phyloP scores from a whole-genome alignment of 2,797 vertebrate genomes.

The Pteronotus mesoamericanus region DNA sequence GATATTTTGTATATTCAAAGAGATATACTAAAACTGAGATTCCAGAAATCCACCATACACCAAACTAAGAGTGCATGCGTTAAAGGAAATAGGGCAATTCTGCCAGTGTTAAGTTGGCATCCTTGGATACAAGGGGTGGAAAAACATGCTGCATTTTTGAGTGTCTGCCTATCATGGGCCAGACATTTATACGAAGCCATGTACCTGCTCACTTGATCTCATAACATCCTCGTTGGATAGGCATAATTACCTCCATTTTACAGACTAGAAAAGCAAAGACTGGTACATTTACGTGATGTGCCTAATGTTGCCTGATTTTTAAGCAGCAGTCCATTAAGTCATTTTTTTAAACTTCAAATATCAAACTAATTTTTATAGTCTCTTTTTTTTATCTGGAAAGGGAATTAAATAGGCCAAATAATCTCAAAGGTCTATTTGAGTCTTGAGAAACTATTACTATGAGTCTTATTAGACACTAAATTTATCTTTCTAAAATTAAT shows the following conservation, averaged over 20 bases:
- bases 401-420: conserved; percentile 61
- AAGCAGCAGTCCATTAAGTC: neutral
- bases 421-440: conserved; percentile 54
- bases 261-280: neutral
- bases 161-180: neutral
- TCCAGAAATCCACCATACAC: neutral
- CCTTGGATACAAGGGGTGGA: neutral
- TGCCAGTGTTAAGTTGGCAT: neutral
- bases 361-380: conserved; percentile 7
- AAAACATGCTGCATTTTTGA: neutral
- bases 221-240: neutral
- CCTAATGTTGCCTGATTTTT: neutral
- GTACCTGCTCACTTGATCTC: neutral
- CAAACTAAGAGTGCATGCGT: neutral
- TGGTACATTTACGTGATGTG: neutral
- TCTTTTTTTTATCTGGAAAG: neutral
- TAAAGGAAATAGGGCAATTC: neutral
- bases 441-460: conserved; percentile 39
- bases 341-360: conserved; percentile 40
- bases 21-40: neutral
- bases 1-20: neutral
- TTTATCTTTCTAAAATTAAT: conserved; percentile 68
- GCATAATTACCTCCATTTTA: neutral
- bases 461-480: conserved; percentile 44
- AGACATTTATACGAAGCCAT: neutral